Base-by-base conservation (phyloP, 2,888 invertebrate species). In the Polyommatus iphigenia region DNA sequence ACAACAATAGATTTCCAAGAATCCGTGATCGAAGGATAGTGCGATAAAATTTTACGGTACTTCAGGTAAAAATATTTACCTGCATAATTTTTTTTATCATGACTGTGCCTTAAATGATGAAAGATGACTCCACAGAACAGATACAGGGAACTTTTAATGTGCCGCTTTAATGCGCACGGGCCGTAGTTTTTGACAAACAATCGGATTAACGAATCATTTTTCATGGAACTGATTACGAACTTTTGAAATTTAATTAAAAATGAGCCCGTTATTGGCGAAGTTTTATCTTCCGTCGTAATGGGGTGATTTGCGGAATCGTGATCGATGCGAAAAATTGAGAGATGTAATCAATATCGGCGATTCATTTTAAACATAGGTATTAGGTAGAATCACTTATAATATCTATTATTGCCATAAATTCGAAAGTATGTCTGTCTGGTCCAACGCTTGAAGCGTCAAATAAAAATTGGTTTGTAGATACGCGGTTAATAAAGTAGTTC, bases 211-310 rank as follows among this genome's bases (percentile, higher is more conserved):
- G 67, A 67, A 67, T 67, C 67, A 67, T 67, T 67, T 67, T 67
- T 67, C 67, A 67, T 67, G 67, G 73, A 73, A 73, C 73, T 73
- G 46, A 73, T 73, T 73, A 73, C n/a, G 46, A 50, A 73, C 41
- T 73, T 73, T 73, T 46, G 36, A 73, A 73, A 46, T 73, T 73
- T 20, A 73, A 73, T 73, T 73, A 73, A 73, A 73, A 46, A 73
- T 41, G 67, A 67, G 67, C 67, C 67, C 29, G 67, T 67, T 67
- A 67, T 67, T 67, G 67, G 67, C 29, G 10, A 67, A 67, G 67
- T 67, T 67, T 67, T 67, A 67, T 67, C 67, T 67, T 67, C 29
- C 32, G 29, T 32, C 67, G 10, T 67, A 67, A 67, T 67, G 67
- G 67, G 29, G 67, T 67, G 67, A 67, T 67, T 67, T 32, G 67